phyloP scores from a whole-genome alignment of 2,113 vertebrate genomes.

The Synodontis membranacea region DNA sequence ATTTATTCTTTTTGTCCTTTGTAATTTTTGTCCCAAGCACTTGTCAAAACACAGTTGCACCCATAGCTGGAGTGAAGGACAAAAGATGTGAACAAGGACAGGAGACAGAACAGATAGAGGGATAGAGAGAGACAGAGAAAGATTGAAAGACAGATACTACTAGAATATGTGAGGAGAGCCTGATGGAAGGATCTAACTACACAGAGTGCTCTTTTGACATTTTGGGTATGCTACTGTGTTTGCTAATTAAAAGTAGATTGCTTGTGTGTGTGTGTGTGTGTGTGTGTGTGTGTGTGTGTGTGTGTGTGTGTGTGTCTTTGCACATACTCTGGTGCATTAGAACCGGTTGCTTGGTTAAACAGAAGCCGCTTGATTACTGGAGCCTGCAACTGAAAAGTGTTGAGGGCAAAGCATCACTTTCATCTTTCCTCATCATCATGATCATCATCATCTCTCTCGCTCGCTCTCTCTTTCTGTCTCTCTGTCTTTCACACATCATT shows the following conservation, averaged over 20 bases:
- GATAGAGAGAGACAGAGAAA: background rate
- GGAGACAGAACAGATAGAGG: background rate
- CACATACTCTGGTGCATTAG: too few species aligned
- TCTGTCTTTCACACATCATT: background rate
- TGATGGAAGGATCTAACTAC: background rate
- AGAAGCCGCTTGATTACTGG: background rate
- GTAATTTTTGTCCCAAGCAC: background rate
- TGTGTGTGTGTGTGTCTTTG: background rate
- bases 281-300: too few species aligned
- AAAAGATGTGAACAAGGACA: background rate
- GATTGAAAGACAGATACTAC: background rate
- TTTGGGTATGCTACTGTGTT: background rate
- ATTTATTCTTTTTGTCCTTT: background rate
- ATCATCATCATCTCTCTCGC: background rate
- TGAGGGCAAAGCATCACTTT: background rate
- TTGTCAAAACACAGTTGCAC: background rate
- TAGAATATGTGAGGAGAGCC: background rate
- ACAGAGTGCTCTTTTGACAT: background rate
- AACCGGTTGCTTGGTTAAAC: background rate
- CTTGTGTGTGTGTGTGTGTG: background rate
- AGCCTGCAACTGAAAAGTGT: slow-evolving; percentile 2
- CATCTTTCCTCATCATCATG: slow-evolving; percentile 5
- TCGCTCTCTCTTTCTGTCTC: background rate
- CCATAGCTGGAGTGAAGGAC: background rate
- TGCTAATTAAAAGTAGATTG: background rate